Evolutionary conservation across 2,113 vertebrate species (phyloP), one percentile per base, ranked within the genome.

Genomic region (Chaetodon auriga): DNA sequence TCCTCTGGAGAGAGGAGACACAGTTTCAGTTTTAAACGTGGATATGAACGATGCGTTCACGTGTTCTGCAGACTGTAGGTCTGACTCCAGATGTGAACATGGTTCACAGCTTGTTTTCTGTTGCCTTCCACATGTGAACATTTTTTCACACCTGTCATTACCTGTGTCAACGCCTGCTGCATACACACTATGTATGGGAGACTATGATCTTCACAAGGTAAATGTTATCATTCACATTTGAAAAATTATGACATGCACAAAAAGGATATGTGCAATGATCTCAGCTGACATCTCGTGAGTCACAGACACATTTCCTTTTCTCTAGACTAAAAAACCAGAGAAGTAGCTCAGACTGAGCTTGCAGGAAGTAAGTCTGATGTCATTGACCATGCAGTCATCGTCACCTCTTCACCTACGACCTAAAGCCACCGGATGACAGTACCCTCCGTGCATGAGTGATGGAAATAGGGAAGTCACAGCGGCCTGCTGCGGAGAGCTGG

Each of bases 401-500:
- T 62, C 14, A 65, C 9, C 21, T 38, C 49, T 36, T 69, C 12
- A 80, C 83, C 77, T 66, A 8, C 25, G 25, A 66, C 63, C 48
- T 23, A 74, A 19, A 49, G 11, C 58, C 46, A 16, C 49, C 58
- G 58, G 53, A 60, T 70, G 80, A 69, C 66, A 68, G 35, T 65
- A 55, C 41, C n/a, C 16, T 58, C 48, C 64, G 11, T 15, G 63
- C 48, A 55, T 66, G 65, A 70, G 16, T 72, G 77, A 78, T 81
- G 76, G 49, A 80, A 93, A 93, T 78, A 77, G 88, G 92, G 91
- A 93, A 94, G 89, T 93, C 57, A 62, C 82, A 21, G 76, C 87
- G 92, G 92, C 93, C 91, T 79, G 77, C 70, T 11, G 73, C 73
- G 49, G 5, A 81, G 23, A 51, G 41, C 68, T 77, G n/a, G 60